Conservation (phyloP, 2,888 invertebrate genomes). For the Pseudeuparius sepicola region DNA sequence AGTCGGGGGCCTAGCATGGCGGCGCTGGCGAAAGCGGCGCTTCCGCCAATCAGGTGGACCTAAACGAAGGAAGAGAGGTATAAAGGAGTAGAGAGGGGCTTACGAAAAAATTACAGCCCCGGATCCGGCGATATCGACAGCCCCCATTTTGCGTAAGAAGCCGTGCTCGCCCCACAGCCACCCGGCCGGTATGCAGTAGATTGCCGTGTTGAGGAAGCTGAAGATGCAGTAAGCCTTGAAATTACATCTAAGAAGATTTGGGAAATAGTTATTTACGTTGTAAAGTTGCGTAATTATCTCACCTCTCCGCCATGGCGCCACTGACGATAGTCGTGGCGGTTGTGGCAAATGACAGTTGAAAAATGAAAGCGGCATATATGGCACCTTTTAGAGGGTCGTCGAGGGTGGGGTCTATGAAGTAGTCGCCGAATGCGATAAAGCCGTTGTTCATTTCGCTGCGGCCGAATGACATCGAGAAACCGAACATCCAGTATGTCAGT, state of each 20-base stretch:
- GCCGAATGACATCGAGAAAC: conserved; percentile 87
- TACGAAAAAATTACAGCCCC: conserved; percentile 88
- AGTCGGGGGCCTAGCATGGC: conserved; percentile 82
- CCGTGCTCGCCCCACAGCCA: conserved; percentile 90
- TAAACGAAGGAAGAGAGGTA: too few relatives aligned
- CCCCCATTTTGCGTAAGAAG: conserved; percentile 72
- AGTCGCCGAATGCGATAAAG: conserved; percentile 77
- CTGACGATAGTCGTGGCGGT: conserved; percentile 87
- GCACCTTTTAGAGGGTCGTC: conserved; percentile 73
- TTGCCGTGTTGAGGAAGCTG: conserved; percentile 77
- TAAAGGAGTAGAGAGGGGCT: too few relatives aligned
- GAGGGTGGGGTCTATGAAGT: conserved; percentile 65
- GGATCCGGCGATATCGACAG: conserved; percentile 87
- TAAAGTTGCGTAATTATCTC: conserved; percentile 13
- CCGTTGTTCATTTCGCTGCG: conserved; percentile 60
- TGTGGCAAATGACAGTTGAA: conserved; percentile 84
- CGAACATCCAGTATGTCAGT: conserved; percentile 89
- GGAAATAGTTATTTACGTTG: neutral
- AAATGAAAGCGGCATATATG: conserved; percentile 78
- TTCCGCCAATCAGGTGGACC: conserved; percentile 44
- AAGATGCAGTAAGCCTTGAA: conserved; percentile 83
- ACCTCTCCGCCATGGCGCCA: conserved; percentile 93
- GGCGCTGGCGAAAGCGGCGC: conserved; percentile 76
- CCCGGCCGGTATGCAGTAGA: conserved; percentile 88
- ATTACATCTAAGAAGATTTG: conserved; percentile 55